Conservation (phyloP, 1,140 invertebrate genomes). For the Pachypsylla venusta region DNA sequence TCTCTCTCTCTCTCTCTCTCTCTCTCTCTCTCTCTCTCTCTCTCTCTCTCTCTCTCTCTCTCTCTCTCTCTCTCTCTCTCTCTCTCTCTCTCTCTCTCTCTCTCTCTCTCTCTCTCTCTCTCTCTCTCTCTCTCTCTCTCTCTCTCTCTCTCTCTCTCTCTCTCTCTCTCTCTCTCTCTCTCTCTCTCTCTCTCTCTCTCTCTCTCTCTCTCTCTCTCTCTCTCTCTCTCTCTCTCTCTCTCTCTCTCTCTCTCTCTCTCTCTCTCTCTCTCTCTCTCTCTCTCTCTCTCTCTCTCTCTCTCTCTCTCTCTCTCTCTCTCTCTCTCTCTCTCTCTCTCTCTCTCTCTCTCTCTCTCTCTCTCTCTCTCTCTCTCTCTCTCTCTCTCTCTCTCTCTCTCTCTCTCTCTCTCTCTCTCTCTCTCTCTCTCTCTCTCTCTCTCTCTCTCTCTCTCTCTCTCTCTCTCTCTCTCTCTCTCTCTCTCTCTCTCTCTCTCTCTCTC, state of each 20-base stretch:
- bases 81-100: not conserved
- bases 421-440: not conserved
- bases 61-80: no score
- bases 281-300: no score
- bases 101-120: not conserved
- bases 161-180: not conserved
- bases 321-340: no score
- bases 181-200: not conserved
- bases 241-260: no score
- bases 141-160: not conserved
- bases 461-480: no score
- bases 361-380: no score
- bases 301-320: no score
- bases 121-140: not conserved
- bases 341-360: no score
- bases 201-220: not conserved
- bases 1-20: no score
- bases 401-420: slow-evolving; percentile 3
- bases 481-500: slow-evolving; percentile 3
- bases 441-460: slow-evolving; percentile 1
- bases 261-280: not conserved
- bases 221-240: slow-evolving; percentile 1
- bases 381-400: no score
- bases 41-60: no score
- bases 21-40: no score